Evolutionary conservation across 2,888 invertebrate genomes (phyloP).

Genomic region (Eristalinus aeneus): DNA sequence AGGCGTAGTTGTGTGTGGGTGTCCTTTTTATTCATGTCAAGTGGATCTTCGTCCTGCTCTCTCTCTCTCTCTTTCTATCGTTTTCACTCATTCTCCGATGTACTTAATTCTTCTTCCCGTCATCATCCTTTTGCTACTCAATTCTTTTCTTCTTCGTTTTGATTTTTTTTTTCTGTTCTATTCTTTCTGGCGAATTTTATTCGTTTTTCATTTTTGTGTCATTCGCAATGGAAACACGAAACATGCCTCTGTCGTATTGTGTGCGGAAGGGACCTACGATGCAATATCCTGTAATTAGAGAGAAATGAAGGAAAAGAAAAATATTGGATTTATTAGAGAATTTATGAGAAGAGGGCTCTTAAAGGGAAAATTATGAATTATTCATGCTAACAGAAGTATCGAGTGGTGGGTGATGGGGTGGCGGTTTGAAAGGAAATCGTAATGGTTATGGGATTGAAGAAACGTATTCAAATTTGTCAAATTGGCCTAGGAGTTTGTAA

Average conservation of each 20-base stretch:
- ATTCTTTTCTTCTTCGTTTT: not conserved
- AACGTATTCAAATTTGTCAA: no score
- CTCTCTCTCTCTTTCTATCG: no score
- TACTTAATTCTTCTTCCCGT: constrained; percentile 32
- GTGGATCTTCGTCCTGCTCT: constrained; percentile 32
- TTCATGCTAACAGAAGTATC: constrained; percentile 35
- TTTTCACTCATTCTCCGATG: constrained; percentile 20
- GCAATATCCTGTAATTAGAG: constrained; percentile 66
- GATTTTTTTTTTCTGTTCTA: not conserved
- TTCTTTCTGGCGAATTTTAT: constrained; percentile 32
- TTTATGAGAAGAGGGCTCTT: constrained; percentile 24
- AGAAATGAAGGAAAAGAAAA: constrained; percentile 34
- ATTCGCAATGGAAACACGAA: constrained; percentile 34
- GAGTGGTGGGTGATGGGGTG: constrained; percentile 27
- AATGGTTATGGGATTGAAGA: not conserved
- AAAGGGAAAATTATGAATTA: constrained; percentile 46
- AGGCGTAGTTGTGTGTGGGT: constrained; percentile 25
- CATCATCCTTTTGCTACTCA: not conserved
- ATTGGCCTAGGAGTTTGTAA: no score
- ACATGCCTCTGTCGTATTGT: constrained; percentile 51
- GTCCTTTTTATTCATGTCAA: constrained; percentile 67
- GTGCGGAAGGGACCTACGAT: constrained; percentile 53
- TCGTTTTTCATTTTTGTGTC: constrained; percentile 22
- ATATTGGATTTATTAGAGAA: constrained; percentile 61
- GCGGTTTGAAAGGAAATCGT: constrained; percentile 17